Base-by-base conservation (phyloP, 2,888 invertebrate species). In the Monochamus alternatus region DNA sequence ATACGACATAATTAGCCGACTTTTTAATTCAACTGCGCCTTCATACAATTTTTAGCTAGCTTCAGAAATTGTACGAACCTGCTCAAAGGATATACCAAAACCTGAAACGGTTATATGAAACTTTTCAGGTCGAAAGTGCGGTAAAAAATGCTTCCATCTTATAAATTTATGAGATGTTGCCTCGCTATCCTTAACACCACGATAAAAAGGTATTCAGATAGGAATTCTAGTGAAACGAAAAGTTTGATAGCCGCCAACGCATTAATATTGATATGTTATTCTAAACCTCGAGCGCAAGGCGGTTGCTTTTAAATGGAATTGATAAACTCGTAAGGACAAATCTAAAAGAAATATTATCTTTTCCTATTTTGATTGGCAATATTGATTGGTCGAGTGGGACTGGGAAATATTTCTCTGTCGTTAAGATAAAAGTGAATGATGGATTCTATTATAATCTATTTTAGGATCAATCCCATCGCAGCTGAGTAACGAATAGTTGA, bases 251-350 rank as follows among this genome's bases (percentile, higher is more conserved):
- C 30, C 30, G 38, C 31, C 31, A 31, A 10, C 59, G 30, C 59
- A 31, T 60, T 60, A 60, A 60, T 60, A 60, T 60, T 60, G 59
- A 60, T 60, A 30, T 60, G 59, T 31, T 60, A 60, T 60, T 60
- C 32, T 60, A 60, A 47, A 10, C 31, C 22, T 22, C 22, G 22
- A 22, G 22, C 22, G 22, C 22, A 22, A 22, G 22, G 22, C 59
- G 59, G 30, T 31, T 60, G 30, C 4, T 10, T 47, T 47, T 12
- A 47, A 47, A 10, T 47, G 5, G 47, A 47, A 47, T 47, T 47
- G 12, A 47, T 47, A 47, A 3, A 47, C 9, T 3, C 12, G 12
- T 12, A 9, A 3, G 58, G 14, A n/a, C 14, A 58, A 9, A 58
- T 58, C n/a, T 58, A 12, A 30, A 58, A 58, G 47, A 47, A 47